Evolutionary conservation across 2,113 vertebrate genomes (phyloP), one percentile per base, ranked within the genome.

Genomic region (Phylloscopus whistleri): DNA sequence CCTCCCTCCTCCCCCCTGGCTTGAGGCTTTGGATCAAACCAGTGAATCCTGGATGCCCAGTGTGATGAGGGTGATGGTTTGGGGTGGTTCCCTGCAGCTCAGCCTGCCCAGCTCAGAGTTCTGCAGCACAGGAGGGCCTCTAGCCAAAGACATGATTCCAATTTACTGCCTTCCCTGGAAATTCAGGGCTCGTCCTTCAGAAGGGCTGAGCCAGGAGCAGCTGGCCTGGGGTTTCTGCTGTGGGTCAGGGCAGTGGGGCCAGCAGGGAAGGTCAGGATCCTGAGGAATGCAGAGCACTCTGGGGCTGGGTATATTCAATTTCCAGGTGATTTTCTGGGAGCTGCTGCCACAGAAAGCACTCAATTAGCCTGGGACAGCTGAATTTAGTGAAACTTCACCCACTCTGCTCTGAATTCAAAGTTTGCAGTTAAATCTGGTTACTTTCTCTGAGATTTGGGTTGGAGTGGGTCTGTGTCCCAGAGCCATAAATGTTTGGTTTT

Each of bases 301-400:
- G 77, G 28, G 78, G 52, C 37, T n/a, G 56, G 66, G 27, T 0
- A 0, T 10, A 7, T 31, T 72, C 48, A 15, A 75, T 78, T 95
- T 84, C 73, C 89, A 90, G 93, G 90, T 79, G 94, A 89, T 91
- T 89, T 94, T 55, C 87, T 82, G 74, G 33, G 30, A 87, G 33
- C 89, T 3, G 27, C 48, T 60, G 59, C 48, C 1, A 5, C 81
- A 49, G 30, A 91, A 64, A 91, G 44, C 66, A n/a, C 66, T 35
- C 31, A 84, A 84, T 58, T 37, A 78, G 2, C 39, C 73, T 0
- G 0, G 35, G 27, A 55, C 39, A 39, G 52, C 48, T 35, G 93
- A 78, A n/a, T 49, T 58, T 2, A n/a, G 77, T 87, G 93, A 66
- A 95, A 73, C 30, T 66, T 76, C 84, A 78, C 52, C 89, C 7